Evolutionary conservation across 1,140 invertebrate genomes (phyloP).

Genomic region (Trichonephila inaurata): DNA sequence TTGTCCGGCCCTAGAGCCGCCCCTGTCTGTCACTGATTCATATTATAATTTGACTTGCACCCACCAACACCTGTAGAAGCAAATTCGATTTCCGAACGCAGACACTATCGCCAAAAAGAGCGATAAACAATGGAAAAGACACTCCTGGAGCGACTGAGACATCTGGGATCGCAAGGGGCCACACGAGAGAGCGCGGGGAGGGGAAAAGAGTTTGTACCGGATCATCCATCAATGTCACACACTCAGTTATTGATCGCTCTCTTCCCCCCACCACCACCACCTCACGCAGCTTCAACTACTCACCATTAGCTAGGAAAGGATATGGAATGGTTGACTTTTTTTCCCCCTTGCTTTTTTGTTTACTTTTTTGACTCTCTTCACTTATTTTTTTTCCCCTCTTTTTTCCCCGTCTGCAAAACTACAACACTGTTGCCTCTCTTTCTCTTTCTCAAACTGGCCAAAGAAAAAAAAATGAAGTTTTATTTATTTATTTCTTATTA

Average conservation of each 20-base stretch:
- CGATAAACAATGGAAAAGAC: not conserved
- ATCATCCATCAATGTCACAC: constrained; percentile 69
- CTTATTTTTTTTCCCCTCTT: not conserved
- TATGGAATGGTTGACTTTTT: constrained; percentile 44
- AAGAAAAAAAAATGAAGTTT: not conserved
- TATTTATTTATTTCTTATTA: not conserved
- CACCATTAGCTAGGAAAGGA: constrained; percentile 36
- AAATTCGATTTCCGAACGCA: not conserved
- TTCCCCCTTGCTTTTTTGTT: not conserved
- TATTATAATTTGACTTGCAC: no score
- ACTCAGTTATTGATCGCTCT: constrained; percentile 65
- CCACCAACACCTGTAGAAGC: not conserved
- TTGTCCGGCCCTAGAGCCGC: no score
- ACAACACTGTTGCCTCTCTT: constrained; percentile 64
- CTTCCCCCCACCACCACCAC: not conserved
- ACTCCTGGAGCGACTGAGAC: constrained; percentile 30
- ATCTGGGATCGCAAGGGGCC: constrained; percentile 54
- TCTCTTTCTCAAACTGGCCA: not conserved
- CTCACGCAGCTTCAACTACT: constrained; percentile 35
- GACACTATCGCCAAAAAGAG: not conserved
- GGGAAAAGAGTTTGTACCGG: not conserved
- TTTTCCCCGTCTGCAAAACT: constrained; percentile 7
- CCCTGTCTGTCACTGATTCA: no score
- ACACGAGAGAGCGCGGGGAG: not conserved
- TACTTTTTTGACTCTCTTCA: not conserved